phyloP scores from a whole-genome alignment of 2,113 vertebrate species.

The Crypturellus undulatus region DNA sequence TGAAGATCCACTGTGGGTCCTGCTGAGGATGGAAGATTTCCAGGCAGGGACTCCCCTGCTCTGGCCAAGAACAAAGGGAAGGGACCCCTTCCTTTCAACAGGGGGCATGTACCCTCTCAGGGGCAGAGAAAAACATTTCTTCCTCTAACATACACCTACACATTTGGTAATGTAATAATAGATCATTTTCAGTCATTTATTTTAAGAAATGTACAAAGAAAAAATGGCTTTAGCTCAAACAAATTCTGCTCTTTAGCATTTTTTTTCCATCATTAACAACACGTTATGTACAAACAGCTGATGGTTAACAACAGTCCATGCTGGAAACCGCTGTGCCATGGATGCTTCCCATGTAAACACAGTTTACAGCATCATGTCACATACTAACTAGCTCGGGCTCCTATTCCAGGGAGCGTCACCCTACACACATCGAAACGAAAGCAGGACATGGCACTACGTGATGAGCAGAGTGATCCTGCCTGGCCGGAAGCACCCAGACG shows the following conservation, averaged over 20 bases:
- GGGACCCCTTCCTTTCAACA: background rate
- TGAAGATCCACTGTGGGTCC: background rate
- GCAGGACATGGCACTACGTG: background rate
- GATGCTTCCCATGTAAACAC: conserved; percentile 68
- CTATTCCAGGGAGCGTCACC: background rate
- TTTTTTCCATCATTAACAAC: background rate
- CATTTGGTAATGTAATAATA: fast-evolving
- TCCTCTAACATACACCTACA: background rate
- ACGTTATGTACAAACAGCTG: conserved; percentile 73
- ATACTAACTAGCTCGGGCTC: background rate
- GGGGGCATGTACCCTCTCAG: background rate
- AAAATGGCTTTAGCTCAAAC: conserved; percentile 35
- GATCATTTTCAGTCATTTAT: conserved; percentile 66
- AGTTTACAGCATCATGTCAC: background rate
- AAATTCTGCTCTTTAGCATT: conserved; percentile 10
- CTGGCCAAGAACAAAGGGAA: background rate
- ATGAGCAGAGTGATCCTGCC: background rate
- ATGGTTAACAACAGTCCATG: background rate
- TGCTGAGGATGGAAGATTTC: background rate
- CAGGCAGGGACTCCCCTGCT: background rate
- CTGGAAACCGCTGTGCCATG: background rate
- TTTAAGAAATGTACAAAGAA: conserved; percentile 76
- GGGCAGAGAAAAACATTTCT: background rate
- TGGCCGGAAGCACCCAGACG: background rate
- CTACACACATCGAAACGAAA: background rate